phyloP scores from a whole-genome alignment of 2,888 invertebrate species.

The Apotomis turbidana region DNA sequence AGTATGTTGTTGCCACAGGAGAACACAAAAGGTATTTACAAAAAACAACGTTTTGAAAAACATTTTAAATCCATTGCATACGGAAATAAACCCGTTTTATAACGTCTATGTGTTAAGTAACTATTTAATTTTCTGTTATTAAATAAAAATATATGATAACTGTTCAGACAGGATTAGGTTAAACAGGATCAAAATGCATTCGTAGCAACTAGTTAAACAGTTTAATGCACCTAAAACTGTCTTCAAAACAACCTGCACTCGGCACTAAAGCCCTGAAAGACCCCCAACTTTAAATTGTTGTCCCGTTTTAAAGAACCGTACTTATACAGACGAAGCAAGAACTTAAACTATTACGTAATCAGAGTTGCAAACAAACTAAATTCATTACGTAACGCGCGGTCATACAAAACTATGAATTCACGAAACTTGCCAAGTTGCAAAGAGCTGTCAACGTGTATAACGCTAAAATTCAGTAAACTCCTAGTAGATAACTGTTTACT shows the following conservation, averaged over 20 bases:
- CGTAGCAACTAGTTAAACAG: too few relatives aligned
- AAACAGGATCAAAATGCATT: too few relatives aligned
- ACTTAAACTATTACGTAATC: slow-evolving; percentile 9
- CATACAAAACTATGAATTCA: slow-evolving; percentile 28
- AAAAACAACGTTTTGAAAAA: too few relatives aligned
- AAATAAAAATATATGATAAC: too few relatives aligned
- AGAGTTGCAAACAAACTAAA: slow-evolving; percentile 30
- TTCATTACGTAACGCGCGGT: slow-evolving; percentile 19
- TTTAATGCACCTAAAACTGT: neutral
- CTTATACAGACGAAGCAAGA: slow-evolving; percentile 1
- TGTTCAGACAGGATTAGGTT: too few relatives aligned
- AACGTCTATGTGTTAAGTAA: too few relatives aligned
- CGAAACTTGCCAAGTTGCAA: slow-evolving; percentile 11
- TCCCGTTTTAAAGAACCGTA: neutral
- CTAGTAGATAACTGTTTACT: neutral
- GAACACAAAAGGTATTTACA: too few relatives aligned
- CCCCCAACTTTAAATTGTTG: neutral
- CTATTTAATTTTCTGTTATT: too few relatives aligned
- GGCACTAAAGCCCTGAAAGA: neutral
- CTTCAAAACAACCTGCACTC: neutral
- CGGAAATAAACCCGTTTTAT: too few relatives aligned
- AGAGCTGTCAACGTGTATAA: slow-evolving; percentile 17
- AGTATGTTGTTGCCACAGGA: too few relatives aligned
- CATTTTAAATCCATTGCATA: too few relatives aligned
- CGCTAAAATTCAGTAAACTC: neutral